Conservation (phyloP, 1,140 invertebrate genomes). For the Dysdera silvatica region DNA sequence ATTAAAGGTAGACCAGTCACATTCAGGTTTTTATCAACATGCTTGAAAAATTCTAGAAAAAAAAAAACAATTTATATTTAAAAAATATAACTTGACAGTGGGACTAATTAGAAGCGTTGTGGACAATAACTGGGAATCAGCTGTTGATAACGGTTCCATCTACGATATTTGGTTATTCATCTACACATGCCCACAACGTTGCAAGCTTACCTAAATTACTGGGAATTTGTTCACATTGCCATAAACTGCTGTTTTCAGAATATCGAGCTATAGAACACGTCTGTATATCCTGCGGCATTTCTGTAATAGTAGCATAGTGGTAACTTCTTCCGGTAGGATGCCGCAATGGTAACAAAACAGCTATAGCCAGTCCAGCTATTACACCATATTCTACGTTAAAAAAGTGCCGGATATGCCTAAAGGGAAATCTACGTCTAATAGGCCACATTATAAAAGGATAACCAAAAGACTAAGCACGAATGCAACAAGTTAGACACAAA, state of each 20-base stretch:
- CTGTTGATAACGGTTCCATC: background rate
- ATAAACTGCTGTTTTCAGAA: constrained; percentile 5
- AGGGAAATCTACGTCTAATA: too few species aligned
- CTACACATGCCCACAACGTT: background rate
- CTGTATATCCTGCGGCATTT: constrained; percentile 27
- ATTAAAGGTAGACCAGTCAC: constrained; percentile 13
- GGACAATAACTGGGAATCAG: background rate
- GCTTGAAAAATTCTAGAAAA: constrained; percentile 1
- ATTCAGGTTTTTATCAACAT: constrained; percentile 16
- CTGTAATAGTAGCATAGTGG: constrained; percentile 9
- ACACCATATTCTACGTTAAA: too few species aligned
- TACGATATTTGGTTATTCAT: background rate
- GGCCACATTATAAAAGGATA: too few species aligned
- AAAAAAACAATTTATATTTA: background rate
- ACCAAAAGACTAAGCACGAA: too few species aligned
- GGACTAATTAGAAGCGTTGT: too few species aligned
- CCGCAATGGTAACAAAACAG: constrained; percentile 16
- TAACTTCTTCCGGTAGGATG: constrained; percentile 20
- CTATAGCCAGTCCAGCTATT: too few species aligned
- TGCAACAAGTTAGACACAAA: too few species aligned
- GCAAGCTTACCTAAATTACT: constrained; percentile 3
- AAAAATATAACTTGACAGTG: background rate
- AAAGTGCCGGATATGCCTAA: too few species aligned
- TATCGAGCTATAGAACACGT: constrained; percentile 16
- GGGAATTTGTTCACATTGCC: background rate